A percentile compares a stretch with the other conserved stretches of the same genome.
Conservation (phyloP, 2,113 vertebrate genomes). For the Hirundichthys speculiger region DNA sequence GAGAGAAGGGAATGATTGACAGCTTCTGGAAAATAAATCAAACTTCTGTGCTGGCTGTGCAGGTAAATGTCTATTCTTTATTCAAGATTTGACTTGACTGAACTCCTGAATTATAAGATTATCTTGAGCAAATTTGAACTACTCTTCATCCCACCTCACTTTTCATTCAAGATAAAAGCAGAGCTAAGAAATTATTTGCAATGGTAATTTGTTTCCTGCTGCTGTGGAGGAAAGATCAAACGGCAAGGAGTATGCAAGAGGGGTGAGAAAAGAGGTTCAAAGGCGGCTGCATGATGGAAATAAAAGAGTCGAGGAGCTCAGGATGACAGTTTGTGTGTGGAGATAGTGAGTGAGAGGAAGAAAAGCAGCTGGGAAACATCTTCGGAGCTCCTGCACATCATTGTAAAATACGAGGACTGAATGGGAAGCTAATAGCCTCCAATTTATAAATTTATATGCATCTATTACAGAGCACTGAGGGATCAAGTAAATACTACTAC, state of each 20-base stretch:
- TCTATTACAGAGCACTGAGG: conserved; percentile 35
- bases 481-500: conserved; percentile 41
- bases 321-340: conserved; percentile 33
- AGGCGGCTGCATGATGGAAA: conserved; percentile 23
- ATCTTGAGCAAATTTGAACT: conserved; percentile 10
- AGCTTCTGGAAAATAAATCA: background rate
- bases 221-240: conserved; percentile 18
- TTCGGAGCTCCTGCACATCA: conserved; percentile 25
- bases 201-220: conserved; percentile 30
- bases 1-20: conserved; percentile 10
- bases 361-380: conserved; percentile 41
- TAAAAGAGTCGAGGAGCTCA: conserved; percentile 18
- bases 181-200: conserved; percentile 36
- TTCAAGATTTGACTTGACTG: background rate
- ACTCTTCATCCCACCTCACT: conserved; percentile 16
- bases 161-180: conserved; percentile 22
- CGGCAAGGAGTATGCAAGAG: conserved; percentile 16
- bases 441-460: conserved; percentile 37
- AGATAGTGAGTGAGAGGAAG: background rate
- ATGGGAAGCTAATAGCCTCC: conserved; percentile 35
- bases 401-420: conserved; percentile 33
- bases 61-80: background rate
- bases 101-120: background rate
- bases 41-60: background rate
- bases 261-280: conserved; percentile 37